Conservation (phyloP, 2,888 invertebrate genomes). For the Xiphydria camelus region DNA sequence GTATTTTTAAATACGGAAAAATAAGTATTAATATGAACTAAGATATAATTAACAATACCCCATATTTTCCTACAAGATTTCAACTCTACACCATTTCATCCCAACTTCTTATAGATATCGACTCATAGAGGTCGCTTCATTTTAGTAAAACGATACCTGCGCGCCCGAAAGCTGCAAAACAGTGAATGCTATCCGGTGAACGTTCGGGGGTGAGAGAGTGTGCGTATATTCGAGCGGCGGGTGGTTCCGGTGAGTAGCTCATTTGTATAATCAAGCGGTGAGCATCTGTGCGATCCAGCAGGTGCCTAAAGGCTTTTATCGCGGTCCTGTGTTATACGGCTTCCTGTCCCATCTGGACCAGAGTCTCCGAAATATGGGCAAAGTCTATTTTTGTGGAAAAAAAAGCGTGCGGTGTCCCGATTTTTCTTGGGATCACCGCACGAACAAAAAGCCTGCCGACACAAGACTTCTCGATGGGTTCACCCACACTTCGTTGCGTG, state of each 20-base stretch:
- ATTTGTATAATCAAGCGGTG: slow-evolving; percentile 26
- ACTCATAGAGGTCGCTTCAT: too few species aligned
- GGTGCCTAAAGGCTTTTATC: slow-evolving; percentile 50
- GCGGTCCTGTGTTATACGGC: slow-evolving; percentile 38
- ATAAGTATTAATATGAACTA: too few species aligned
- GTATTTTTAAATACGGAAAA: too few species aligned
- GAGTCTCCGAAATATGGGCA: slow-evolving; percentile 23
- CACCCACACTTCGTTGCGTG: too few species aligned
- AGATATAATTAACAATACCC: too few species aligned
- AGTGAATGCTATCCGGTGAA: not conserved
- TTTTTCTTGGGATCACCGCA: not conserved
- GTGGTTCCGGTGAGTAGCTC: slow-evolving; percentile 18
- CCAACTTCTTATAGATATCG: too few species aligned
- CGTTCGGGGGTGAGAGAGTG: not conserved
- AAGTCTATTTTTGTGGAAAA: not conserved
- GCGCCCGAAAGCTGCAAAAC: too few species aligned
- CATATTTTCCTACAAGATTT: too few species aligned
- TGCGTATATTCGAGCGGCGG: slow-evolving; percentile 10
- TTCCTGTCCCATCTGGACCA: slow-evolving; percentile 36
- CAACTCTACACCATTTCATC: too few species aligned
- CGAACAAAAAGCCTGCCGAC: too few species aligned
- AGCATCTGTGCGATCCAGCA: slow-evolving; percentile 45
- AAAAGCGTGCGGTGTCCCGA: not conserved
- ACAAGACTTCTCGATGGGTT: too few species aligned
- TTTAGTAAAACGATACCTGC: too few species aligned